Base-by-base conservation (phyloP, 2,113 vertebrate genomes). In the Rutilus rutilus region DNA sequence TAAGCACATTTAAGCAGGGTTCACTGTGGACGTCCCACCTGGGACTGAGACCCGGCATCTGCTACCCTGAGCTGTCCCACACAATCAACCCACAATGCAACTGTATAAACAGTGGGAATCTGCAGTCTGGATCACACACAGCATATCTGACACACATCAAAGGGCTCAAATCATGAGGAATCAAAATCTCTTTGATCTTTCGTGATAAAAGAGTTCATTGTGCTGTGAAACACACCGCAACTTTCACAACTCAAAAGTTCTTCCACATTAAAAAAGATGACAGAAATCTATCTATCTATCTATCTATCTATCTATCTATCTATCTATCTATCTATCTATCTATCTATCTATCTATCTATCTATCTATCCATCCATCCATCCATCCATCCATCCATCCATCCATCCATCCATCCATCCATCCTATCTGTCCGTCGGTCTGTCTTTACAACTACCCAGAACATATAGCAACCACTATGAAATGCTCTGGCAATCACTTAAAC, bases 71-170 rank as follows among this genome's bases (percentile, higher is more conserved):
- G 33, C 30, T 4, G 33, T 9, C 10, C 69, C 36, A 73, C 69
- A 73, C 36, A 71, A 33, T 67, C 64, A 15, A 15, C 64, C 64
- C 36, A 71, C 36, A 73, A 42, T 73, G 69, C 69, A 73, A 42
- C 69, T 42, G 36, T 73, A 42, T 42, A 73, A 36, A 73, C 33
- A 42, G 19, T 2, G n/a, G n/a, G 36, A 42, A 5, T 45, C 36
- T 42, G 33, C 36, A 1, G 69, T 73, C 36, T 73, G 69, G 36
- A 42, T 73, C 10, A n/a, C 4, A 45, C 39, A 73, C 21, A 33
- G 21, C 36, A 71, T 19, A 21, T 36, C 33, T 71, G 67, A 21
- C 33, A 45, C 21, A 69, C 65, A 39, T 69, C 33, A 69, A 21
- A 69, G 65, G 1, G 17, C 65, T 69, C 17, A 5, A 71, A 11